These are phyloP conservation scores for Labia minor DNA, from an alignment of 2,888 invertebrate genomes.

Conservation along the genomic window DNA sequence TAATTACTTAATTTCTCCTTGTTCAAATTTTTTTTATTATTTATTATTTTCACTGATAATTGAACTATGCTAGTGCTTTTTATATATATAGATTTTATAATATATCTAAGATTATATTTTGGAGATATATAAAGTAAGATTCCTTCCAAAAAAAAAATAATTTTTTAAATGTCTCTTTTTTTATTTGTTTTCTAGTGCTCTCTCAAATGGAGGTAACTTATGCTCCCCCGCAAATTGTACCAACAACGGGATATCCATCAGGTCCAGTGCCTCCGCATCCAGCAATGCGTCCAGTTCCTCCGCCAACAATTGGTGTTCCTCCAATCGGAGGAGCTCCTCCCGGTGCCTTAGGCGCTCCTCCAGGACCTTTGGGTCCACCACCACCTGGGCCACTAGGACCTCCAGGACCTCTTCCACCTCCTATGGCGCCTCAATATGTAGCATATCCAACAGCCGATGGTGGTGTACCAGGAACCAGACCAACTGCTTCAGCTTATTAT, in stretches of 20 bases:
- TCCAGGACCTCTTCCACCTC: neutral
- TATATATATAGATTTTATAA: too few relatives aligned
- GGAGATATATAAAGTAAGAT: too few relatives aligned
- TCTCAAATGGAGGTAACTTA: neutral
- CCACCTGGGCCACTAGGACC: neutral
- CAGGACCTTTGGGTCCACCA: neutral
- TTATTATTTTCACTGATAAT: too few relatives aligned
- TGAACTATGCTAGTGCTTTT: too few relatives aligned
- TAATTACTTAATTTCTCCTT: too few relatives aligned
- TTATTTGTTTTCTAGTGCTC: neutral
- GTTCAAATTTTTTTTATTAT: too few relatives aligned
- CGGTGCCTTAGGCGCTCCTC: neutral
- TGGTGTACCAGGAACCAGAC: neutral
- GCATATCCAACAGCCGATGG: neutral
- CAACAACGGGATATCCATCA: neutral
- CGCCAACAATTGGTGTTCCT: neutral
- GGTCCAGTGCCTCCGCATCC: neutral
- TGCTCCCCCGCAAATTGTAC: neutral
- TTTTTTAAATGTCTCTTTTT: too few relatives aligned
- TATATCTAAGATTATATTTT: too few relatives aligned
- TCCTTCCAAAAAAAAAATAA: too few relatives aligned
- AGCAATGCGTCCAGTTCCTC: neutral
- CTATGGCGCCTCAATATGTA: neutral
- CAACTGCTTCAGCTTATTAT: neutral
- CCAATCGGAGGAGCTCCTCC: neutral